These are phyloP conservation scores for Gryllus bimaculatus DNA, from an alignment of 1,140 invertebrate species.

Conservation along the genomic window DNA sequence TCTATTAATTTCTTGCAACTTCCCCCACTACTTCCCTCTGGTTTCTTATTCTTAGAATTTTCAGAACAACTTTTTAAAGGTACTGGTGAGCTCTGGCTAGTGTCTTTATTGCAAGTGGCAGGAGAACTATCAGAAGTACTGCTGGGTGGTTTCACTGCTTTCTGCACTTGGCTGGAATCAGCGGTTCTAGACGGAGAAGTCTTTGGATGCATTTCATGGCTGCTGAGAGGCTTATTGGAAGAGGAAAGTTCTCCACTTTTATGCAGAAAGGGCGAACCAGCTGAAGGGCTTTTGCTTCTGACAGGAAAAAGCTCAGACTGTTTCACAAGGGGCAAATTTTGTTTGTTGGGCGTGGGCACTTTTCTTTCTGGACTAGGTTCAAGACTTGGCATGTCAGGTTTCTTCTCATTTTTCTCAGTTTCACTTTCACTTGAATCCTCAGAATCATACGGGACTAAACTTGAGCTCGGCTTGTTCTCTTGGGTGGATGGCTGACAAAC, in stretches of 20 bases:
- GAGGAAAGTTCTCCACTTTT: not conserved
- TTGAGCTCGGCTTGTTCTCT: slow-evolving; percentile 13
- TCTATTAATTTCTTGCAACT: not conserved
- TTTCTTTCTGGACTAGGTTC: slow-evolving; percentile 12
- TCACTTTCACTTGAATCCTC: slow-evolving; percentile 25
- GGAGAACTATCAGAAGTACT: not conserved
- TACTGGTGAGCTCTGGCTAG: not conserved
- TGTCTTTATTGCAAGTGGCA: not conserved
- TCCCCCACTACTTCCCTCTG: slow-evolving; percentile 3
- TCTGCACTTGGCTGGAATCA: not conserved
- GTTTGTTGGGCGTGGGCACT: slow-evolving; percentile 15
- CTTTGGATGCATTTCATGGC: slow-evolving; percentile 1
- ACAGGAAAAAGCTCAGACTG: slow-evolving; percentile 10
- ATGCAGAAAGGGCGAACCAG: not conserved
- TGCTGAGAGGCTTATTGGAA: not conserved
- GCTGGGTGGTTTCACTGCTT: not conserved
- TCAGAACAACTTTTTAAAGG: slow-evolving; percentile 2
- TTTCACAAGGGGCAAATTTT: slow-evolving; percentile 19
- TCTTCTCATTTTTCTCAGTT: slow-evolving; percentile 17
- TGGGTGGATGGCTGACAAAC: slow-evolving; percentile 20
- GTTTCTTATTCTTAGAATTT: not conserved
- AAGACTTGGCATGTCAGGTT: slow-evolving; percentile 7
- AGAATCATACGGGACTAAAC: slow-evolving; percentile 24
- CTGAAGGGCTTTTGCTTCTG: slow-evolving; percentile 15
- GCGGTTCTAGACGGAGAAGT: not conserved